These are phyloP conservation scores for Caenorhabditis macrosperma DNA, from an alignment of 2,888 invertebrate species.

Conservation along the genomic window DNA sequence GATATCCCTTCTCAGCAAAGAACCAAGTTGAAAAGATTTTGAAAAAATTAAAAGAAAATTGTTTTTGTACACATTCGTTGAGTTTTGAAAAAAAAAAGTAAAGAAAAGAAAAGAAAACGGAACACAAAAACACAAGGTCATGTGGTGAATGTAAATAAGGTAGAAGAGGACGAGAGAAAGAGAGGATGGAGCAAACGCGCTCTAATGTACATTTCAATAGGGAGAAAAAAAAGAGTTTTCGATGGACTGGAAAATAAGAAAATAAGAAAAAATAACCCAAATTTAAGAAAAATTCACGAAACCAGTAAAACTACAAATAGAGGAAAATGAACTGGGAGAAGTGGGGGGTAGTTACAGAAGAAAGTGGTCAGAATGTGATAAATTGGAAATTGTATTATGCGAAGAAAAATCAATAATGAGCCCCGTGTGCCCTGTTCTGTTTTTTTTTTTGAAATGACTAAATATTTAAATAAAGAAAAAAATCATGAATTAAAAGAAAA, in stretches of 20 bases:
- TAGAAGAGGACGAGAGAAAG: not conserved
- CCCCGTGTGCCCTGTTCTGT: conserved; percentile 40
- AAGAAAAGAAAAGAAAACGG: not conserved
- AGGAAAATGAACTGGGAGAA: not conserved
- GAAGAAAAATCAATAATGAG: too few species aligned
- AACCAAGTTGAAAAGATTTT: not conserved
- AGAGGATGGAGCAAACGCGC: not conserved
- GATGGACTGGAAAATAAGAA: not conserved
- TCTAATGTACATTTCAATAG: not conserved
- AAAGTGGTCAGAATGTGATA: too few species aligned
- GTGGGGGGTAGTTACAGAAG: too few species aligned
- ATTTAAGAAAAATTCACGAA: not conserved
- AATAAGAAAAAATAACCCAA: conserved; percentile 1
- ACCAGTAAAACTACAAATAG: not conserved
- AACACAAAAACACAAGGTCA: not conserved
- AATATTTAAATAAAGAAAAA: too few species aligned
- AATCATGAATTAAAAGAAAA: conserved; percentile 1
- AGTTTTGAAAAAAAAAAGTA: too few species aligned
- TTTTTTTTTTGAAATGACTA: too few species aligned
- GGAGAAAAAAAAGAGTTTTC: too few species aligned
- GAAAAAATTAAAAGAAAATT: not conserved
- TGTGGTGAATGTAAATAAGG: not conserved
- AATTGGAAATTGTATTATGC: too few species aligned
- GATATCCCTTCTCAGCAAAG: not conserved
- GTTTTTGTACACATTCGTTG: not conserved